phyloP scores from a whole-genome alignment of 2,888 invertebrate species.

The Agrypnus murinus region DNA sequence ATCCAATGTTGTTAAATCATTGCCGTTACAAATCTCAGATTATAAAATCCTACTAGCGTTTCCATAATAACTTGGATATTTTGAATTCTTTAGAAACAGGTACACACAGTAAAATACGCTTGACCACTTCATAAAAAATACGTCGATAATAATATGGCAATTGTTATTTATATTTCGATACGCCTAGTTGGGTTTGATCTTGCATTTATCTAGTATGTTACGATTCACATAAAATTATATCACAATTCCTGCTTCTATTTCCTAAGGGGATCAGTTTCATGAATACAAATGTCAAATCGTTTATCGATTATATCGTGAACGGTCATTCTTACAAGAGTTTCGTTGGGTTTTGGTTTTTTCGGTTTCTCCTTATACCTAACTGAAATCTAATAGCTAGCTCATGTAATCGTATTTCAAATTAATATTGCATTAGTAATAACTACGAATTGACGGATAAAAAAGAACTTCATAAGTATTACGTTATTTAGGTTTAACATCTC shows the following conservation, averaged over 20 bases:
- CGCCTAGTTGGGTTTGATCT: not conserved
- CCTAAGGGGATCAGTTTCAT: constrained; percentile 11
- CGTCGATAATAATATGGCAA: too few species aligned
- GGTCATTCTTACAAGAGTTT: not conserved
- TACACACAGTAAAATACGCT: too few species aligned
- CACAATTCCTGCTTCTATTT: constrained; percentile 11
- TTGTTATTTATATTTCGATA: not conserved
- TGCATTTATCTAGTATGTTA: constrained; percentile 12
- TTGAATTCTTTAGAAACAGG: too few species aligned
- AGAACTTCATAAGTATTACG: too few species aligned
- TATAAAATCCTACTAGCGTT: constrained; percentile 2
- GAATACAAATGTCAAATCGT: constrained; percentile 21
- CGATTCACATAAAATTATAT: constrained; percentile 17
- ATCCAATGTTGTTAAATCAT: constrained; percentile 57
- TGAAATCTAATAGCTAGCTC: too few species aligned
- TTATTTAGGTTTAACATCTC: too few species aligned
- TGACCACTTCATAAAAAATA: too few species aligned
- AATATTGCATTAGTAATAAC: too few species aligned
- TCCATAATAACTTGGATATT: too few species aligned
- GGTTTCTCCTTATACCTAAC: too few species aligned
- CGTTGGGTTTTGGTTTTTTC: not conserved
- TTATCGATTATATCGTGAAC: constrained; percentile 14
- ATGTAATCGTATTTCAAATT: too few species aligned
- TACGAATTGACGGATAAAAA: too few species aligned
- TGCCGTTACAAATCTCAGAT: constrained; percentile 52